Evolutionary conservation across 1,140 invertebrate genomes (phyloP), one percentile per base, ranked within the genome.

Genomic region (Pseudomyrmex flavicornis): DNA sequence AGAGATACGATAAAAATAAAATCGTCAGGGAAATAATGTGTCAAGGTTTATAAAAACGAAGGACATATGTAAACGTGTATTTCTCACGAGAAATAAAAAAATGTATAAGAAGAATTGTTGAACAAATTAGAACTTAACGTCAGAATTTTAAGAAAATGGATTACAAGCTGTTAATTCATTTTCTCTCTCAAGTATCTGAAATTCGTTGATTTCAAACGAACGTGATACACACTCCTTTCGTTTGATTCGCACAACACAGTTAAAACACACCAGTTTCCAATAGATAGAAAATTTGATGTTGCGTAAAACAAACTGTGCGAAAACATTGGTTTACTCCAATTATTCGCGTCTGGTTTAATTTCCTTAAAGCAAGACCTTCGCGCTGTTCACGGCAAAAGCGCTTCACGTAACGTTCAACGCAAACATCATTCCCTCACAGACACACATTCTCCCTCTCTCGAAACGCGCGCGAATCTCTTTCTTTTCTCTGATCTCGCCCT

Each of bases 281-380:
- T 26, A 3, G 50, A 68, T 58, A 48, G 56, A 59, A 17, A 17
- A 12, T 26, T 48, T 59, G 58, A 68, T 46, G 66, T 48, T 59
- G 1, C 5, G 12, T 35, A 70, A 80, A 80, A 80, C 70, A 54
- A 61, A 44, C 61, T 52, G 74, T 52, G 74, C 10, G 66, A 61
- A 59, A 79, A 79, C 54, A 17, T 58, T 79, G 63, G 35, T 35
- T 35, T 35, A 35, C 44, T 80, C 20, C 65, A 80, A 80, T 80
- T 80, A 80, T 48, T 10, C 66, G 56, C 61, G 35, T 80, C 44
- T 72, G 59, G 65, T 72, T 72, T 72, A 72, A 80, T 80, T 80
- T 80, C 22, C 44, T 72, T 72, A 26, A 35, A 70, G 76, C 50
- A 69, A 79, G 65, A 77, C 59, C n/a, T 59, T 12, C 5, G 35